These are phyloP conservation scores for Motacilla tschutschensis DNA, from an alignment of 2,113 vertebrate species.

Conservation along the genomic window DNA sequence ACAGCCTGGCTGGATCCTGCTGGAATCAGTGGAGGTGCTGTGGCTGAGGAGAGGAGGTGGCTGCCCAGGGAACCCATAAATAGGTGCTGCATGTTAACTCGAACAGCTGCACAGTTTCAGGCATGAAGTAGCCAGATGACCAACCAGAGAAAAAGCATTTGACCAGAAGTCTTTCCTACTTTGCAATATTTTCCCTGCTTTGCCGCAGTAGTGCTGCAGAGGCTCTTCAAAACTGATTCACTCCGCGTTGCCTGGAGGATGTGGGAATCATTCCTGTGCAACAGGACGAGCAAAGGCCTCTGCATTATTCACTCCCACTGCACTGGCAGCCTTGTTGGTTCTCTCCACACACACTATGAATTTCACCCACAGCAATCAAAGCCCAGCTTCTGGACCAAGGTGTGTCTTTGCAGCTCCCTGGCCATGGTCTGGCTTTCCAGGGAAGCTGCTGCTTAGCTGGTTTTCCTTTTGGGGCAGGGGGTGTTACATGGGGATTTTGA, in stretches of 20 bases:
- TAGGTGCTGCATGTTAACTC: not conserved
- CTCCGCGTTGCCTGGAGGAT: not conserved
- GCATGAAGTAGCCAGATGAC: not conserved
- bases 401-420: not conserved
- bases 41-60: not conserved
- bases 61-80: not conserved
- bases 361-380: slow-evolving; percentile 1
- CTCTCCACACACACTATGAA: not conserved
- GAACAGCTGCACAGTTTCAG: not conserved
- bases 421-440: not conserved
- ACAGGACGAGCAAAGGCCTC: not conserved
- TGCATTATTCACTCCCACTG: slow-evolving; percentile 25
- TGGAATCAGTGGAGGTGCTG: not conserved
- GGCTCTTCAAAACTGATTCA: not conserved
- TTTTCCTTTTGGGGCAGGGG: not conserved
- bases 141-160: not conserved
- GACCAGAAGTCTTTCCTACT: not conserved
- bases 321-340: not conserved
- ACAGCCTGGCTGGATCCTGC: not conserved
- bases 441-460: not conserved
- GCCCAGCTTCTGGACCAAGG: not conserved
- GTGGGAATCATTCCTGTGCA: slow-evolving; percentile 5
- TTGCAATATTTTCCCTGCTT: not conserved
- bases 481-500: not conserved
- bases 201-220: not conserved